Evolutionary conservation across 2,888 invertebrate species (phyloP), one percentile per base, ranked within the genome.

Genomic region (Argyresthia goedartella): DNA sequence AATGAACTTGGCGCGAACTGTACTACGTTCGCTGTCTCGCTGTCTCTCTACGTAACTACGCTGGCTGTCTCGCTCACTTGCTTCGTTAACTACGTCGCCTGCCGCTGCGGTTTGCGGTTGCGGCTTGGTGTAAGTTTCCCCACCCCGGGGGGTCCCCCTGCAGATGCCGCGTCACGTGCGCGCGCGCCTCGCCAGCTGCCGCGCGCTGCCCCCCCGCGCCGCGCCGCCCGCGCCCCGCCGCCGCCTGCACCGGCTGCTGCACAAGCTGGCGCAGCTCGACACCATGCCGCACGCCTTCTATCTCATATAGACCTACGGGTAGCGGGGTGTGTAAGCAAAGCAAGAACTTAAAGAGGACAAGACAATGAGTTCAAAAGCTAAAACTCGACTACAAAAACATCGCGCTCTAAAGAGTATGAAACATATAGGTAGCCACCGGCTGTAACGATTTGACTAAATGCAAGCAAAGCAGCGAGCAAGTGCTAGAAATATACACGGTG

Each of bases 261-360:
- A 98, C 73, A 99, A 98, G 88, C 97, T 99, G 93, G 97, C 97
- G 6, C 98, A 99, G 85, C 94, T 98, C 52, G 99, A 99, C 52
- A 60, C 86, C 54, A 86, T 86, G 54, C 84, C 84, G 33, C 78
- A 79, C 53, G 76, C 73, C 46, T 84, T 84, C 65, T 84, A 84
- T 34, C 35, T 48, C 13, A 48, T 48, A 11, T 48, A 48, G n/a
- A 42, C 42, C n/a, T n/a, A n/a, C n/a, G n/a, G n/a, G n/a, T n/a
- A n/a, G n/a, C n/a, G n/a, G n/a, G n/a, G n/a, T n/a, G n/a, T n/a
- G n/a, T n/a, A n/a, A n/a, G n/a, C n/a, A n/a, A n/a, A n/a, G n/a
- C n/a, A n/a, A n/a, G n/a, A n/a, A n/a, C n/a, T n/a, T n/a, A n/a
- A n/a, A n/a, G n/a, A n/a, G n/a, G n/a, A n/a, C n/a, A n/a, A n/a